These are phyloP conservation scores for Sarotherodon lohbergeri DNA, from an alignment of 2,113 vertebrate genomes.

Conservation along the genomic window DNA sequence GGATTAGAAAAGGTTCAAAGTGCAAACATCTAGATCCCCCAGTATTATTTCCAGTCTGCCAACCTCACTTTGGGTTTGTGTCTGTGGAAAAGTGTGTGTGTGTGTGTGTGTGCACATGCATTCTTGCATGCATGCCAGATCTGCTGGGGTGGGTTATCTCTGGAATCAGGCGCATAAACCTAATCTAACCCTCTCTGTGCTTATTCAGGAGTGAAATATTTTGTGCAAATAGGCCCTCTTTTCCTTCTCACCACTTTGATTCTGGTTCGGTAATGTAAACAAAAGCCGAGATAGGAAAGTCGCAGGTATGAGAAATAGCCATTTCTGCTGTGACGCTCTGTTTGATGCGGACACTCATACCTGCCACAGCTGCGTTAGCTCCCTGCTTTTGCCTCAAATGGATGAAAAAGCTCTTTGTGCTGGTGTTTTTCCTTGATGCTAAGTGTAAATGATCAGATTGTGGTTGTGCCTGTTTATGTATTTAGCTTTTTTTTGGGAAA, in stretches of 20 bases:
- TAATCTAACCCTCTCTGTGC: slow-evolving; percentile 65
- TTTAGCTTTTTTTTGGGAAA: slow-evolving; percentile 11
- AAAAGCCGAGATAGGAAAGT: slow-evolving; percentile 48
- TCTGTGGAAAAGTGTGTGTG: slow-evolving; percentile 2
- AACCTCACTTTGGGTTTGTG: slow-evolving; percentile 43
- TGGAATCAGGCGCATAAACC: slow-evolving; percentile 68
- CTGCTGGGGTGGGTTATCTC: slow-evolving; percentile 59
- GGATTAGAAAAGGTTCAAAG: slow-evolving; percentile 73
- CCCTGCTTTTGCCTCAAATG: slow-evolving; percentile 8
- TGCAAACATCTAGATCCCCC: slow-evolving; percentile 66
- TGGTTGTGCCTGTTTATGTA: slow-evolving; percentile 24
- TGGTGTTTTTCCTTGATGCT: slow-evolving; percentile 22
- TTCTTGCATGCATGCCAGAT: slow-evolving; percentile 48
- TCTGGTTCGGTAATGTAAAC: slow-evolving; percentile 47
- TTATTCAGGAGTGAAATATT: slow-evolving; percentile 71
- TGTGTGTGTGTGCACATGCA: neutral
- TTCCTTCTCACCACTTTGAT: slow-evolving; percentile 23
- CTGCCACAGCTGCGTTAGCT: slow-evolving; percentile 5
- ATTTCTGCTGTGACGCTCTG: slow-evolving; percentile 35
- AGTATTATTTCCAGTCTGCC: slow-evolving; percentile 71
- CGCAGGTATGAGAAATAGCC: slow-evolving; percentile 35
- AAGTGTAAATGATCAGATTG: slow-evolving; percentile 41
- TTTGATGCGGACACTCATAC: slow-evolving; percentile 31
- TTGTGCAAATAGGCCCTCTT: slow-evolving; percentile 58
- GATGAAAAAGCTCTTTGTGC: slow-evolving; percentile 18